Conservation (phyloP, 2,888 invertebrate species). For the Dysmachus trigonus region DNA sequence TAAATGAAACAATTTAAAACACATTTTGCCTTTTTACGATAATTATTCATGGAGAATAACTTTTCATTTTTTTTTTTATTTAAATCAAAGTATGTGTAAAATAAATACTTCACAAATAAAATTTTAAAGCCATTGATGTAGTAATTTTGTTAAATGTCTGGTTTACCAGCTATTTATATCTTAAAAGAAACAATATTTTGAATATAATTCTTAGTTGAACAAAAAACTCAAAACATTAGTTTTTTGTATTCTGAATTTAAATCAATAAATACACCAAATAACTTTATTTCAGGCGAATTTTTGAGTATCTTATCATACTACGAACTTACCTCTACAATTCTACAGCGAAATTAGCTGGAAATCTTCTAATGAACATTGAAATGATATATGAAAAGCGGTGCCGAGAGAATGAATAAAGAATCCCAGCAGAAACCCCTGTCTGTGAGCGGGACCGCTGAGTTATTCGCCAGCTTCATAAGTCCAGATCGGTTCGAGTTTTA, state of each 20-base stretch:
- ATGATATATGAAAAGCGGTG: constrained; percentile 65
- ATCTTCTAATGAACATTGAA: constrained; percentile 64
- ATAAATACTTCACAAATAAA: neutral
- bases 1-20: neutral
- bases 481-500: constrained; percentile 68
- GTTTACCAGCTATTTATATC: neutral
- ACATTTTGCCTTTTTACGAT: neutral
- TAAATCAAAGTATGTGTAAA: neutral
- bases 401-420: constrained; percentile 54
- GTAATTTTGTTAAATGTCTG: neutral
- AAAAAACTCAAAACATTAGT: neutral
- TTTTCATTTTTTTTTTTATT: neutral
- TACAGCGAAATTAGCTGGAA: constrained; percentile 68
- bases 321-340: neutral
- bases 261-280: neutral
- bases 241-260: neutral
- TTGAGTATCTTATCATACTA: neutral
- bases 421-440: neutral
- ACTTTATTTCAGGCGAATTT: neutral
- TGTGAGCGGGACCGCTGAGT: neutral
- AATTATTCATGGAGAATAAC: neutral
- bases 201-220: neutral
- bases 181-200: neutral
- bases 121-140: neutral
- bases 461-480: constrained; percentile 64